phyloP scores from a whole-genome alignment of 2,797 vertebrate species.

The Hybognathus amarus region DNA sequence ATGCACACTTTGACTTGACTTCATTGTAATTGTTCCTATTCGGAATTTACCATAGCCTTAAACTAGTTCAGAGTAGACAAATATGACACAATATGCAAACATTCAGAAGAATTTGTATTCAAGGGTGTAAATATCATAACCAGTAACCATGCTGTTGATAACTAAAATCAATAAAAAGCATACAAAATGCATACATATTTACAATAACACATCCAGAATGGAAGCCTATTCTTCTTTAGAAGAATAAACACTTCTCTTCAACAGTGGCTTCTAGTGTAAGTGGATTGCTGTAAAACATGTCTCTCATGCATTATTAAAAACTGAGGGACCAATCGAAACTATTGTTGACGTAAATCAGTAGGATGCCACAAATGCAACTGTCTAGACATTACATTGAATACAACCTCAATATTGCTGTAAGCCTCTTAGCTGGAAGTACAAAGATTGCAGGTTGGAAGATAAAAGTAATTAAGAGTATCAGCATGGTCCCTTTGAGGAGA shows the following conservation, averaged over 20 bases:
- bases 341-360: background rate
- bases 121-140: too few species aligned
- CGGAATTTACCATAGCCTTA: background rate
- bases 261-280: background rate
- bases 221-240: background rate
- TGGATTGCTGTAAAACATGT: background rate
- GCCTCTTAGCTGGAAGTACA: background rate
- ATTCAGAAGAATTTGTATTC: background rate
- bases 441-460: slow-evolving; percentile 10
- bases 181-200: background rate
- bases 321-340: background rate
- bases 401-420: background rate
- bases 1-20: background rate
- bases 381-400: background rate
- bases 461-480: background rate
- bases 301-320: background rate
- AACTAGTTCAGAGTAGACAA: background rate
- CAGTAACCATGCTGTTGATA: background rate
- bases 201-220: background rate
- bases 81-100: background rate
- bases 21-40: background rate
- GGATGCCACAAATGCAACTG: background rate
- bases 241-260: background rate
- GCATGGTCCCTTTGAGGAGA: background rate
- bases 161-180: background rate